Percentiles rank a stretch among this genome's conserved stretches.
Conservation (phyloP, 2,797 vertebrate species). For the Galago senegalensis region DNA sequence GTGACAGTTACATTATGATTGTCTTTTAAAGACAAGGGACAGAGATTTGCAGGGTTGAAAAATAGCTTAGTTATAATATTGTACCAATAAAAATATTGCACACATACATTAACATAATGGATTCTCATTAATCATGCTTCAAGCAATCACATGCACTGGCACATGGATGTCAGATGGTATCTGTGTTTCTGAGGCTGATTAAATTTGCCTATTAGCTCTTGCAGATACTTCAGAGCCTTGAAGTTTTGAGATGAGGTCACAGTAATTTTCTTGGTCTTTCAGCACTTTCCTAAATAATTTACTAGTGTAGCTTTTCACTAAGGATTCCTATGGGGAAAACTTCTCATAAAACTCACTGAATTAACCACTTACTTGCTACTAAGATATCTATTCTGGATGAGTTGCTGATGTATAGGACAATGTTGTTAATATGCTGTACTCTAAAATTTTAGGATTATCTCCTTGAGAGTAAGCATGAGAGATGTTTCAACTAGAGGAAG, state of each 20-base stretch:
- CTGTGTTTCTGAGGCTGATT: not conserved
- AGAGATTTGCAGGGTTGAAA: not conserved
- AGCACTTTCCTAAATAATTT: constrained; percentile 79
- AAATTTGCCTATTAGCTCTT: not conserved
- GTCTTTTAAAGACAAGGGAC: not conserved
- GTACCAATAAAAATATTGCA: not conserved
- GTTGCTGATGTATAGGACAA: constrained; percentile 59
- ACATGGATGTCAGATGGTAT: not conserved
- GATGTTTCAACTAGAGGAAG: not conserved
- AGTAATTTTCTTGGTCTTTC: constrained; percentile 66
- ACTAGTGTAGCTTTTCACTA: constrained; percentile 52
- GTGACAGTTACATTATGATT: not conserved
- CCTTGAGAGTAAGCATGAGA: not conserved
- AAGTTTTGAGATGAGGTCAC: constrained; percentile 68
- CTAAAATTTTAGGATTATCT: not conserved
- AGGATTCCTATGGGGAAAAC: constrained; percentile 43
- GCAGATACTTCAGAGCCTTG: constrained; percentile 16
- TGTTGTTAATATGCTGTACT: not conserved
- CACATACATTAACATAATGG: not conserved
- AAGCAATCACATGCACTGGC: not conserved
- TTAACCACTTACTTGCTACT: constrained; percentile 60
- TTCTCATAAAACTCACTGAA: constrained; percentile 54
- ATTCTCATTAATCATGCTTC: not conserved
- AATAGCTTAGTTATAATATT: not conserved
- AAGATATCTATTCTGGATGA: constrained; percentile 61